Base-by-base conservation (phyloP, 1,140 invertebrate genomes). In the Wasmannia auropunctata region DNA sequence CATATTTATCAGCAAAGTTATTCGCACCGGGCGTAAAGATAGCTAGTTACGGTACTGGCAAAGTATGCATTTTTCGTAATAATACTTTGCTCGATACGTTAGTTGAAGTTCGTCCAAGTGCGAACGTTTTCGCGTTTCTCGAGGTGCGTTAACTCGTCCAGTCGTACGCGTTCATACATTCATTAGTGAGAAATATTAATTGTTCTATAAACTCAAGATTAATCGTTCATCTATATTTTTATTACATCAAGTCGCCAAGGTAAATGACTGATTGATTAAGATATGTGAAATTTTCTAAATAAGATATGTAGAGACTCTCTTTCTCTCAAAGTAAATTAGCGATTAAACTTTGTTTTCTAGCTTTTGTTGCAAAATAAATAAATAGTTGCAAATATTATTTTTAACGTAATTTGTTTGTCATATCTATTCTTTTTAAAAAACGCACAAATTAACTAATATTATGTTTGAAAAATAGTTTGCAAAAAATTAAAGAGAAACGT, bases 361-460 rank as follows among this genome's bases (percentile, higher is more conserved):
- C 16, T 51, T 6, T 19, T n/a, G 2, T 49, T 28, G 22, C 2
- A 69, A 28, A 69, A 31, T n/a, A 1, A 43, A 46, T 25, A 46
- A 69, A 25, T 69, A 69, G 8, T 69, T 69, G 7, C 19, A n/a
- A 0, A 49, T 67, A 67, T n/a, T n/a, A 65, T 65, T 43, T 65
- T 25, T 40, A 1, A 25, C n/a, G n/a, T n/a, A 40, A 40, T 8
- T 40, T 40, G 37, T 40, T 40, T 40, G 8, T 40, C 8, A 5
- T 43, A 43, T 43, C 0, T 43, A 6, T n/a, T n/a, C n/a, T 43
- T 8, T 43, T 4, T 4, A 43, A 43, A 43, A 43, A 43, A 43
- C 10, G 40, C 40, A 43, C 10, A 43, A 43, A 43, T 43, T 43
- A 8, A 43, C 10, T 43, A 43, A 43, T 7, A 43, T 43, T 43